Evolutionary conservation across 2,797 vertebrate genomes (phyloP).

Genomic region (Hippoglossus hippoglossus): DNA sequence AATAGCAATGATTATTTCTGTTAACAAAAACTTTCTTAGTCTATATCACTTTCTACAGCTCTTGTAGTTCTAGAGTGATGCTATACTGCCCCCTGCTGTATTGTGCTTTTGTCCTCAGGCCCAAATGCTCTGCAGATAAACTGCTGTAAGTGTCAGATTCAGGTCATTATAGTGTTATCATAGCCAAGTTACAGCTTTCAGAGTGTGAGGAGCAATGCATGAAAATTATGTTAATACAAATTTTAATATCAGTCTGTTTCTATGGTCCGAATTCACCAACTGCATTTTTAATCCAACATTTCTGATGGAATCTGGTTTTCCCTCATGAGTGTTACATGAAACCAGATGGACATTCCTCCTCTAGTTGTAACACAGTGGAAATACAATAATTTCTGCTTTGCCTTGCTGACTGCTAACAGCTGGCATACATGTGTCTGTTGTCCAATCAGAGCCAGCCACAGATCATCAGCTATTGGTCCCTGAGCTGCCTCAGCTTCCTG

Average conservation of each 20-base stretch:
- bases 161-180: not conserved
- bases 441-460: conserved; percentile 82
- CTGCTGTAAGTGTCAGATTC: not conserved
- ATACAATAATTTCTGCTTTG: conserved; percentile 5
- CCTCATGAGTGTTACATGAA: no score
- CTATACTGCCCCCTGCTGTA: conserved; percentile 50
- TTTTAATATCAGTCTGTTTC: no score
- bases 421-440: conserved; percentile 32
- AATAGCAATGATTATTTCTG: no score
- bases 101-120: no score
- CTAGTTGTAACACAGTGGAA: not conserved
- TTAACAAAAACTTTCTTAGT: no score
- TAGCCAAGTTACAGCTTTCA: not conserved
- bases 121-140: no score
- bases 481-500: conserved; percentile 88
- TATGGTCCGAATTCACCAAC: not conserved
- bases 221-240: no score
- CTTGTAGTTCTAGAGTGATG: not conserved
- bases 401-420: conserved; percentile 68
- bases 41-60: no score
- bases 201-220: no score
- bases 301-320: no score
- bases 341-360: not conserved
- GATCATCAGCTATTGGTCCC: conserved; percentile 83
- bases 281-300: not conserved